Conservation (phyloP, 1,140 invertebrate genomes). For the Hormaphis cornu region DNA sequence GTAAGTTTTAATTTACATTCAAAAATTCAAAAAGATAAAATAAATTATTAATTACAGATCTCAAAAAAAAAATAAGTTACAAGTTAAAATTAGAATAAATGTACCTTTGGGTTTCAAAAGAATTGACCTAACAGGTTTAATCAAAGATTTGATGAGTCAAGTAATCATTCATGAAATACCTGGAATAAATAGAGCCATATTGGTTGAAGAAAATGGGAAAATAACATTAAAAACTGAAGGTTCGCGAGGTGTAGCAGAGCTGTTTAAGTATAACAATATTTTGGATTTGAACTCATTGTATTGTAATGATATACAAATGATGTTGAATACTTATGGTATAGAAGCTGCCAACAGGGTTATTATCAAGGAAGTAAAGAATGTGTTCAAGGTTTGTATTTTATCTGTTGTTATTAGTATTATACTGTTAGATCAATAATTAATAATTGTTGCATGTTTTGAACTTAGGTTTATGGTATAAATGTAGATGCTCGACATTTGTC, state of each 20-base stretch:
- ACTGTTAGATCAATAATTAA: background rate
- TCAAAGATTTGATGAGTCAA: constrained; percentile 62
- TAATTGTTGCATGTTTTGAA: background rate
- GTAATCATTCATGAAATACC: constrained; percentile 71
- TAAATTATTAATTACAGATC: constrained; percentile 29
- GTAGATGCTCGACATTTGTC: constrained; percentile 89
- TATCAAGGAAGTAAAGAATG: constrained; percentile 47
- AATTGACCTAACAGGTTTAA: constrained; percentile 67
- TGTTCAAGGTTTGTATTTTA: constrained; percentile 43
- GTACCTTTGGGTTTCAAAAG: constrained; percentile 56
- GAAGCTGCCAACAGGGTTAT: constrained; percentile 89
- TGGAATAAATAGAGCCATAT: constrained; percentile 74
- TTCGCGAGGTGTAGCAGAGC: constrained; percentile 78
- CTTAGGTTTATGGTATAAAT: constrained; percentile 81
- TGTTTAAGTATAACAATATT: constrained; percentile 70
- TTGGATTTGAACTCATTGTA: constrained; percentile 82
- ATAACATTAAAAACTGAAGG: constrained; percentile 83
- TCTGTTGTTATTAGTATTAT: background rate
- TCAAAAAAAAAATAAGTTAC: constrained; percentile 33
- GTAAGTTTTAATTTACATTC: background rate
- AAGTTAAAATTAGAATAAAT: constrained; percentile 43
- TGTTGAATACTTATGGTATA: constrained; percentile 86
- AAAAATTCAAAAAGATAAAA: background rate
- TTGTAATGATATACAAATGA: constrained; percentile 88
- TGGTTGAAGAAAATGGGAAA: constrained; percentile 50